Conservation (phyloP, 1,140 invertebrate genomes). For the Apocrypta bakeri region DNA sequence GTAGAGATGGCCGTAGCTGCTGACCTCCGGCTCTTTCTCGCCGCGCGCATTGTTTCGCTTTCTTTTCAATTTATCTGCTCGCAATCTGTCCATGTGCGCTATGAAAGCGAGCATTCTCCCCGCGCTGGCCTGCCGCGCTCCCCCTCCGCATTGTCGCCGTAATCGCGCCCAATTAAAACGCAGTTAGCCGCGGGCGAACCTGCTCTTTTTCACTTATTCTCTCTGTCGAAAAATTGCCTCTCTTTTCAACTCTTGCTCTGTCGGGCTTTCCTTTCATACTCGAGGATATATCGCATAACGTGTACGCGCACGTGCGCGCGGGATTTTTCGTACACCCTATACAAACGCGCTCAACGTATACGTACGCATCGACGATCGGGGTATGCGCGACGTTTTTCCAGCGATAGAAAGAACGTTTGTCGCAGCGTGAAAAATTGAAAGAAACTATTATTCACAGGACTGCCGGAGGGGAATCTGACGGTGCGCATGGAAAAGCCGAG, state of each 20-base stretch:
- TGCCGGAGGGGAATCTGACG: conserved; percentile 79
- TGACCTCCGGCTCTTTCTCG: conserved; percentile 18
- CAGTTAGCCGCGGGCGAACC: conserved; percentile 55
- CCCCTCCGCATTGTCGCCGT: conserved; percentile 58
- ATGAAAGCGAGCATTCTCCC: conserved; percentile 47
- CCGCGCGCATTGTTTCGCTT: conserved; percentile 3
- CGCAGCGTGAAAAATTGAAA: no score
- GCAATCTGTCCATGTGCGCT: conserved; percentile 30
- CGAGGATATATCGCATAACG: background rate
- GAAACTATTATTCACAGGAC: conserved; percentile 74
- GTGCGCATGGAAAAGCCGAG: conserved; percentile 82
- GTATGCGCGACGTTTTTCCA: no score
- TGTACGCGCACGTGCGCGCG: no score
- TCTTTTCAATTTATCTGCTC: conserved; percentile 29
- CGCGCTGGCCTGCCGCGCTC: conserved; percentile 46
- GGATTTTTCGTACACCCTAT: background rate
- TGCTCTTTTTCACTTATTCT: conserved; percentile 39
- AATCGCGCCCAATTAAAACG: conserved; percentile 68
- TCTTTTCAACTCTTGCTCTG: background rate
- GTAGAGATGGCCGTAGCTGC: background rate
- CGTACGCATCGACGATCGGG: no score
- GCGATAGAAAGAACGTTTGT: no score
- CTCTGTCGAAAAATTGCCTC: conserved; percentile 31
- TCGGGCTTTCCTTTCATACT: background rate
- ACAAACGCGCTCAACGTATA: background rate